Evolutionary conservation across 2,797 vertebrate genomes (phyloP).

Genomic region (Sebastes ruberrimus): DNA sequence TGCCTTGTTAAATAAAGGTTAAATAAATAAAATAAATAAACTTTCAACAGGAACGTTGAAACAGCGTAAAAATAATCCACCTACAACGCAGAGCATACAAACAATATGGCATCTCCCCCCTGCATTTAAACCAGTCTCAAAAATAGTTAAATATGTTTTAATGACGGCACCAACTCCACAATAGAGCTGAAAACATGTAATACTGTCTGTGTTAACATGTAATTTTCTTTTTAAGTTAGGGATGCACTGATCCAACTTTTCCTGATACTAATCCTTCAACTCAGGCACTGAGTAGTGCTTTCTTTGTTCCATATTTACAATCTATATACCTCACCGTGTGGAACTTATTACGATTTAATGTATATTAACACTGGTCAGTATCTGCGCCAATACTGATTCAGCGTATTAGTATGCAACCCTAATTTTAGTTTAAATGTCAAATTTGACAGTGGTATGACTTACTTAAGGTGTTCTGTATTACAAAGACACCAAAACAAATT

Average conservation of each 20-base stretch:
- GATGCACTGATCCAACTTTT: background rate
- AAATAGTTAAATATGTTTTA: no score
- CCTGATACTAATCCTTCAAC: background rate
- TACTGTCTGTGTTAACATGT: background rate
- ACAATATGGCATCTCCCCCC: background rate
- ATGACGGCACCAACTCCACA: background rate
- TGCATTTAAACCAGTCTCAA: background rate
- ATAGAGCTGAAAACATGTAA: background rate
- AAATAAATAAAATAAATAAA: no score
- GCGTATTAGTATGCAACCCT: background rate
- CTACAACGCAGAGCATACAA: background rate
- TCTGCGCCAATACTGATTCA: no score
- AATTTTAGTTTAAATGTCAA: background rate
- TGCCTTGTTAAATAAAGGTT: no score
- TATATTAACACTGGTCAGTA: background rate
- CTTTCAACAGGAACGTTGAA: background rate
- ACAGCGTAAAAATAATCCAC: background rate
- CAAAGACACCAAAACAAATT: background rate
- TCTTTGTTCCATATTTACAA: background rate
- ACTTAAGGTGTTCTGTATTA: no score
- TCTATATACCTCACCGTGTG: background rate
- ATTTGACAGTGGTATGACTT: background rate
- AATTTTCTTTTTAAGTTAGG: background rate
- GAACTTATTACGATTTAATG: background rate
- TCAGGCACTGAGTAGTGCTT: background rate